These are phyloP conservation scores for Pantelozetes paolii DNA, from an alignment of 2,888 invertebrate species.

Conservation along the genomic window DNA sequence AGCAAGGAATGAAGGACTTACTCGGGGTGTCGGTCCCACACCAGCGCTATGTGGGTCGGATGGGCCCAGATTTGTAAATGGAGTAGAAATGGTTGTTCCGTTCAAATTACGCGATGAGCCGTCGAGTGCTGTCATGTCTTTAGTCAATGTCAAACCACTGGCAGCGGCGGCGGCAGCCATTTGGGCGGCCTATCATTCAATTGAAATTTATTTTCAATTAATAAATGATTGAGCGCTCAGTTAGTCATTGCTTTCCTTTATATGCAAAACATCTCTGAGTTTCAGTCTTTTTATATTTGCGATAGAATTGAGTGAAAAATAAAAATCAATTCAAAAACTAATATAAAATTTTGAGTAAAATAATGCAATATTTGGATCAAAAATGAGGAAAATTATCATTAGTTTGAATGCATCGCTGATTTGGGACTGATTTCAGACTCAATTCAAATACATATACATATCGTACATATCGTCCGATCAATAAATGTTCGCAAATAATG, in stretches of 20 bases:
- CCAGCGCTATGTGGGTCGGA: constrained; percentile 30
- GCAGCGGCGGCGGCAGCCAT: constrained; percentile 28
- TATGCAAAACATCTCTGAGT: not conserved
- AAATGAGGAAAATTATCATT: constrained; percentile 33
- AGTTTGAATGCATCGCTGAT: constrained; percentile 27
- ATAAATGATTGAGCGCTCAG: not conserved
- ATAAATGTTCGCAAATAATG: constrained; percentile 29
- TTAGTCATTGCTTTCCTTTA: not conserved
- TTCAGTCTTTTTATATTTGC: not conserved
- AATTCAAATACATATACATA: constrained; percentile 8
- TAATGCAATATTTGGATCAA: constrained; percentile 21
- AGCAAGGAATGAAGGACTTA: constrained; percentile 21
- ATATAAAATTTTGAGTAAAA: not conserved
- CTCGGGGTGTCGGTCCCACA: constrained; percentile 35
- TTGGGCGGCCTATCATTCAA: constrained; percentile 33
- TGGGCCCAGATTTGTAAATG: constrained; percentile 32
- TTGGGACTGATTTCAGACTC: not conserved
- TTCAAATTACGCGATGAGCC: constrained; percentile 31
- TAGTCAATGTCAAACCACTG: constrained; percentile 9
- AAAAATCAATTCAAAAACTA: constrained; percentile 15
- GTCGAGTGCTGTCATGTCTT: constrained; percentile 33
- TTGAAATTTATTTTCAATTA: not conserved
- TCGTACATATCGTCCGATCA: constrained; percentile 12
- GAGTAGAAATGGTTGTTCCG: constrained; percentile 20
- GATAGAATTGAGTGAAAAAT: not conserved